Evolutionary conservation across 2,113 vertebrate species (phyloP).

Genomic region (Microtus ochrogaster): DNA sequence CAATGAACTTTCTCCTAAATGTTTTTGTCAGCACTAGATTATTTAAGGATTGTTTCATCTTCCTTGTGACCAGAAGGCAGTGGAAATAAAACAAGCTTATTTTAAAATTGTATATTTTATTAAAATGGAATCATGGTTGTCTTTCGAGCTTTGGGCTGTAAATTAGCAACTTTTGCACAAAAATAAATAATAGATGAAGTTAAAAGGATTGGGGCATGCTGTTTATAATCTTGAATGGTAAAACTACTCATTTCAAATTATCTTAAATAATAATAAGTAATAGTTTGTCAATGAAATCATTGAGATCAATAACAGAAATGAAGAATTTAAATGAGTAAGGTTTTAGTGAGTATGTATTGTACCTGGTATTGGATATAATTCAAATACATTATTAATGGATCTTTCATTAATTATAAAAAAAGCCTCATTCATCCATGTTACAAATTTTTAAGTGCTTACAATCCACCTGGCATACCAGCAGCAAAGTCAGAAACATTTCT

Average conservation of each 20-base stretch:
- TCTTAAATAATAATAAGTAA: background rate
- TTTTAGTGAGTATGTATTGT: background rate
- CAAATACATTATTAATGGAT: conserved; percentile 6
- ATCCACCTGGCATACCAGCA: background rate
- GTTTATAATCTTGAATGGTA: conserved; percentile 10
- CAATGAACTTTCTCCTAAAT: background rate
- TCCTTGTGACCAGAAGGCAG: background rate
- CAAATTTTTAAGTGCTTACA: background rate
- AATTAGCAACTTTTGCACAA: background rate
- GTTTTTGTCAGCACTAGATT: background rate
- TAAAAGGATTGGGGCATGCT: background rate
- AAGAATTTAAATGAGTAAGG: background rate
- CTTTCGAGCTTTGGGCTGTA: background rate
- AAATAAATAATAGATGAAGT: background rate
- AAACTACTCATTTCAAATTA: background rate
- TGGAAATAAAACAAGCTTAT: background rate
- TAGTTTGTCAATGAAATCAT: background rate
- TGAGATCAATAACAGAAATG: background rate
- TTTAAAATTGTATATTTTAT: background rate
- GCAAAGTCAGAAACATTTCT: background rate
- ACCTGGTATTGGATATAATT: background rate
- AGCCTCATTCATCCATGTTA: background rate
- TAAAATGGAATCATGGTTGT: background rate
- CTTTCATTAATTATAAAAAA: conserved; percentile 15
- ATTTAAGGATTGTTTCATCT: background rate